Conservation (phyloP, 2,797 vertebrate species). For the Acrossocheilus fasciatus region DNA sequence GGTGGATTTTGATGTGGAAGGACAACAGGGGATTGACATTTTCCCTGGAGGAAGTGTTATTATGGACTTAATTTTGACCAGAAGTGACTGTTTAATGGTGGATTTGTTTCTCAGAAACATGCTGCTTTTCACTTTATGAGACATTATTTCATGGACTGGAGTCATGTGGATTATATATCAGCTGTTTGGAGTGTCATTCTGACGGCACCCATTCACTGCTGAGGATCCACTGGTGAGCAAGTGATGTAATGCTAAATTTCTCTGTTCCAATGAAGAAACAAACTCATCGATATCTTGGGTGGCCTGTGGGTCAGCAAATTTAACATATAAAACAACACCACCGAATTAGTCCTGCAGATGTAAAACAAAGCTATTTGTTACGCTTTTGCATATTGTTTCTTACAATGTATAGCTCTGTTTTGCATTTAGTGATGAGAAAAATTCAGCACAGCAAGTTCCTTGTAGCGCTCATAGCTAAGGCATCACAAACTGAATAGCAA, state of each 20-base stretch:
- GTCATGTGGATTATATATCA: neutral
- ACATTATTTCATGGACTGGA: neutral
- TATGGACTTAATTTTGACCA: neutral
- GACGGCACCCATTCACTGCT: neutral
- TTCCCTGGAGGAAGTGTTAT: neutral
- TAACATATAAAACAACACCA: neutral
- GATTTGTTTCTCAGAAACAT: neutral
- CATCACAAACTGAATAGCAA: neutral
- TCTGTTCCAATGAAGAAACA: neutral
- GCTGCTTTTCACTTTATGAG: neutral
- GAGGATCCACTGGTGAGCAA: neutral
- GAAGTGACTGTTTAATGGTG: neutral
- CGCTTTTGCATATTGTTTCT: neutral
- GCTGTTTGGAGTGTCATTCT: neutral
- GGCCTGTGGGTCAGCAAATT: neutral
- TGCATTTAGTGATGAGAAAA: neutral
- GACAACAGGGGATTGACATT: neutral
- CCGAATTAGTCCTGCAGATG: neutral
- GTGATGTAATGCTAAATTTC: neutral
- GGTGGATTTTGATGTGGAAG: neutral
- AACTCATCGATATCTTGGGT: neutral
- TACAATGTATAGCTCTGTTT: neutral
- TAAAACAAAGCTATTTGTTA: neutral
- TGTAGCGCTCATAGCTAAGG: neutral
- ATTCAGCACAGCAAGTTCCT: neutral